Evolutionary conservation across 1,140 invertebrate species (phyloP).

Genomic region (Psilanteris sp.): DNA sequence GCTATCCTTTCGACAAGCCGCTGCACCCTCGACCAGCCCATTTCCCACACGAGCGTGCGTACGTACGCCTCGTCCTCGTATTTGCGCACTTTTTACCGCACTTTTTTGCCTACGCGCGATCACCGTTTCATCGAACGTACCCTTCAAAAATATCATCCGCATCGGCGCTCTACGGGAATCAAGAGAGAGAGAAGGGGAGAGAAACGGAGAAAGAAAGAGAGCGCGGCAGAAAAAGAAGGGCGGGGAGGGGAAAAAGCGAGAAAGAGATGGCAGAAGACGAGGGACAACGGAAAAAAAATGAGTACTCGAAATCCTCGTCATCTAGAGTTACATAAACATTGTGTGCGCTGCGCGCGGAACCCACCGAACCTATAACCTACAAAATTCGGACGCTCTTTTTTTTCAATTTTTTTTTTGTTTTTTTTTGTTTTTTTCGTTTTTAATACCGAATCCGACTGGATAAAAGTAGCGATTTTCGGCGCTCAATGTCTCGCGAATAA

Average conservation of each 20-base stretch:
- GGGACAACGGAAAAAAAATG: conserved; percentile 2
- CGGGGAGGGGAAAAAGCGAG: no score
- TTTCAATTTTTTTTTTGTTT: no score
- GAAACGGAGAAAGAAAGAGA: background rate
- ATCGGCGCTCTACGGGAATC: conserved; percentile 21
- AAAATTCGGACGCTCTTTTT: conserved; percentile 15
- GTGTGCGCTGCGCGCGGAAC: conserved; percentile 9
- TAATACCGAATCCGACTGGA: conserved; percentile 6
- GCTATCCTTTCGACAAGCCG: conserved; percentile 55
- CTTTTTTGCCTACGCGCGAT: conserved; percentile 35
- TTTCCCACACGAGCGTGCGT: conserved; percentile 55
- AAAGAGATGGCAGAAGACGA: background rate
- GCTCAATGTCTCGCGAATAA: no score
- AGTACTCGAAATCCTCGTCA: conserved; percentile 17
- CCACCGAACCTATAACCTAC: conserved; percentile 37
- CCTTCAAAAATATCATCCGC: conserved; percentile 50
- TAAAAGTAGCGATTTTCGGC: conserved; percentile 1
- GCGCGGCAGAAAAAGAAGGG: background rate
- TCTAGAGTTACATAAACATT: conserved; percentile 49
- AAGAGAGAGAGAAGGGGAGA: background rate
- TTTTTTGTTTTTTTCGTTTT: no score
- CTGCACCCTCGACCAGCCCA: conserved; percentile 61
- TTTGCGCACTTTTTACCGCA: conserved; percentile 52
- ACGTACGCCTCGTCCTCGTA: conserved; percentile 41
- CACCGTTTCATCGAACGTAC: conserved; percentile 46